Evolutionary conservation across 2,888 invertebrate species (phyloP), one percentile per base, ranked within the genome.

Genomic region (Trichopoda pennipes): DNA sequence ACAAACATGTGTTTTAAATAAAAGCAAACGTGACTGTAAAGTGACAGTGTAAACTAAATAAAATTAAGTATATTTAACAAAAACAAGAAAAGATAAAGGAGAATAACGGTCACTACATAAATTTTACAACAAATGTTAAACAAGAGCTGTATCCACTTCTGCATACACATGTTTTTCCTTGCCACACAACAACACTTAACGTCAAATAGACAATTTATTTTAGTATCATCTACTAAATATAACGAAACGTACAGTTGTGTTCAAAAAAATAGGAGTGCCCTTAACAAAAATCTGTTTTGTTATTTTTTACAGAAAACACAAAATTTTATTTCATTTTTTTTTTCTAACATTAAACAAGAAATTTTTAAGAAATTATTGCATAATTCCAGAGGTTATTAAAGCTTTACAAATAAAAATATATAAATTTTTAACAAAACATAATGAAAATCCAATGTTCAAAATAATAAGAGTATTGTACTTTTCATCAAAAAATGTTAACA

Each of bases 11-110:
- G 79, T 73, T 68, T 66, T 23, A 21, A 12, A 14, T 10, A 42
- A 16, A 66, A 56, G 10, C 53, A 66, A 82, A 82, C 82, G 82
- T 79, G 82, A 82, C 82, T 66, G 44, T 66, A 64, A 81, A 81
- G 74, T 75, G 79, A 75, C 79, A 82, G 82, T 75, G 79, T 47
- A 42, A 61, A 56, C 38, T 74, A 74, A 66, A 64, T 51, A 42
- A 58, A 66, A 66, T 21, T 9, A 66, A 49, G 35, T 35, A 53
- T 66, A 70, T 70, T 69, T 14, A 12, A 55, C 49, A 42, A 51
- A 69, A 17, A 47, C 35, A 17, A 56, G 28, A 47, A 44, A 17
- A 56, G 28, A 16, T 47, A 7, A 28, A 28, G 3, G 17, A 44
- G 66, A 64, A 61, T 80, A 80, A 74, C 79, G 79, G 80, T 61